Base-by-base conservation (phyloP, 2,113 vertebrate genomes). In the Ramphastos sulfuratus region DNA sequence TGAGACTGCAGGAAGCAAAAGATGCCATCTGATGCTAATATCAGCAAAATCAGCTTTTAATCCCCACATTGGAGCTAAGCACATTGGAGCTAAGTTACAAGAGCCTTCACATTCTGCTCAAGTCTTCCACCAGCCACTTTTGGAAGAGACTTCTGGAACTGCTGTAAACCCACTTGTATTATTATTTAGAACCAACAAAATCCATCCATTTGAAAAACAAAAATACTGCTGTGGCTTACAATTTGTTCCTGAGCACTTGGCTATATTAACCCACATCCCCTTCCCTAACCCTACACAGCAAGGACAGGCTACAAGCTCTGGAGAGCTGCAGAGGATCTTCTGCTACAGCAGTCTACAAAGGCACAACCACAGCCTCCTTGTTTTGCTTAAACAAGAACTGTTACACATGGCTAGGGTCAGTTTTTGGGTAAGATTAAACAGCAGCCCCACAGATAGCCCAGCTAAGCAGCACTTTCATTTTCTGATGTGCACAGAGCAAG, bases 21-120 rank as follows among this genome's bases (percentile, higher is more conserved):
- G 48, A 74, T 42, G 16, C 9, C 25, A 46, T 30, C 46, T 59
- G 31, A 85, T 50, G 79, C 82, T 73, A 87, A 52, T 17, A 82
- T 55, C 10, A 37, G 54, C 35, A 81, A 91, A 60, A 63, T 7
- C 18, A n/a, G 4, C 10, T 77, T 94, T 79, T 52, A 76, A 75
- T 66, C 73, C 13, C 54, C 16, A 15, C 0, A 0, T 1, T 28
- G 19, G 33, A 23, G 37, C 19, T 74, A 58, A 64, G 46, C 56
- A 15, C 0, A 0, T 1, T 28, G 19, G 33, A 23, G 37, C 19
- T 74, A 58, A 64, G 46, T 30, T 90, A 75, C 66, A 63, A 81
- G 17, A 10, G 15, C 33, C 19, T 12, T 39, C 33, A 35, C 0
- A 0, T 46, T 75, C 88, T 60, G 55, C 28, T 39, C 7, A 69